phyloP scores from a whole-genome alignment of 2,888 invertebrate genomes.

The Acholoe squamosa region DNA sequence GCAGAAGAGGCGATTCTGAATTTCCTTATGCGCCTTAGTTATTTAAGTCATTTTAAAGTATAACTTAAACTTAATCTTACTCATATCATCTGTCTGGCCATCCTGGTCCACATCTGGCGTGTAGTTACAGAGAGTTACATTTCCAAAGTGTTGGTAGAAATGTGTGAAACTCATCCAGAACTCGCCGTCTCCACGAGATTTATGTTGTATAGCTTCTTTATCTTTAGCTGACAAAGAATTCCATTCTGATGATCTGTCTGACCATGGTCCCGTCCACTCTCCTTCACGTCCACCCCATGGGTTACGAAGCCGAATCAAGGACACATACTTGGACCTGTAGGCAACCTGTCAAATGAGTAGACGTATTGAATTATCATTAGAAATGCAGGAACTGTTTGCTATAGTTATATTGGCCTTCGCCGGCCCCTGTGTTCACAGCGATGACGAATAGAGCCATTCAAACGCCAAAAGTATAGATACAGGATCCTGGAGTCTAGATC shows the following conservation, averaged over 20 bases:
- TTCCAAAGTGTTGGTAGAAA: constrained; percentile 88
- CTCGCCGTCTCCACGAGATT: constrained; percentile 86
- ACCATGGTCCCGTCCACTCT: constrained; percentile 90
- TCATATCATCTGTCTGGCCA: constrained; percentile 88
- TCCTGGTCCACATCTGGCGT: constrained; percentile 90
- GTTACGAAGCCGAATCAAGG: constrained; percentile 86
- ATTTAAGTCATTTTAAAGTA: too few species aligned
- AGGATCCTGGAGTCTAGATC: too few species aligned
- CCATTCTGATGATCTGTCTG: constrained; percentile 83
- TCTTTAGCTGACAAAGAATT: background rate
- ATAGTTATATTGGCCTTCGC: too few species aligned
- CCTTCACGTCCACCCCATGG: constrained; percentile 86
- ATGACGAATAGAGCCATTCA: too few species aligned
- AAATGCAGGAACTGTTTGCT: too few species aligned
- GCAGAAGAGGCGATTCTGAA: too few species aligned
- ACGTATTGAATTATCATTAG: too few species aligned
- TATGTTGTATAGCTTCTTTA: background rate
- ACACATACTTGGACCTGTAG: constrained; percentile 68
- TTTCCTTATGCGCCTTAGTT: too few species aligned
- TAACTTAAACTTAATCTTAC: constrained; percentile 75
- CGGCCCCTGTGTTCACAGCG: too few species aligned
- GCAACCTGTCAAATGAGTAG: background rate
- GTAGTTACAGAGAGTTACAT: constrained; percentile 89
- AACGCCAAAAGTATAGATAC: too few species aligned
- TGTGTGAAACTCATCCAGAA: constrained; percentile 90